Evolutionary conservation across 1,140 invertebrate genomes (phyloP), one percentile per base, ranked within the genome.

Genomic region (Orussus abietinus): DNA sequence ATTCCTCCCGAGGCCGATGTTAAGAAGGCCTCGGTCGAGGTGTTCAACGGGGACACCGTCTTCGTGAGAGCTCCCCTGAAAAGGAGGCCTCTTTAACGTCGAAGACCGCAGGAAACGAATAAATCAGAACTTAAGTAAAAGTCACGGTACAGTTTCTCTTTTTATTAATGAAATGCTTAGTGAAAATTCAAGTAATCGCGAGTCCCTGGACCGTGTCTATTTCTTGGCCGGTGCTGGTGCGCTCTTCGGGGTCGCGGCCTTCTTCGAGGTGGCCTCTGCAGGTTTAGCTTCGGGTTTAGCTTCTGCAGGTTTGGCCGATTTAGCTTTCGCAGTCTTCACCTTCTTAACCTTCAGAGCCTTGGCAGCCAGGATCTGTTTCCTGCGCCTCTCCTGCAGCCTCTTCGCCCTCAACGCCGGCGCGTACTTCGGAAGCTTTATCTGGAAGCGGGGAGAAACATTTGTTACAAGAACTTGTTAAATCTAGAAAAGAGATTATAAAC

Each of bases 361-460:
- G 1, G 59, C 58, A 22, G 77, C 74, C 41, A 77, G 68, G 10
- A 80, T 72, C 11, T 74, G 72, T 28, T 73, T 76, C 5, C 58
- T 69, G 19, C 81, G 70, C 37, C 60, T 74, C 29, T 75, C 72
- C 11, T 74, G 69, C 6, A 80, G 62, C 36, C 73, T 75, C 28
- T 77, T 59, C 0, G 75, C 70, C 32, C 70, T 74, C n/a, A 77
- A 54, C 0, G 75, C 78, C n/a, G 74, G 59, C 37, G 75, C 51
- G 12, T 42, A 57, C 3, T 66, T 66, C 1, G 77, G 63, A 19
- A 82, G 63, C 33, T 73, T 75, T 15, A 81, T 72, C 81, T 82
- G 49, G 18, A 68, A 58, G 17, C 44, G 19, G n/a, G n/a, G n/a
- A 45, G 38, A 44, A 33, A 21, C 47, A 32, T 44, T 39, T 38